These are phyloP conservation scores for Oreochromis grahami DNA, from an alignment of 2,797 vertebrate genomes.

Conservation along the genomic window DNA sequence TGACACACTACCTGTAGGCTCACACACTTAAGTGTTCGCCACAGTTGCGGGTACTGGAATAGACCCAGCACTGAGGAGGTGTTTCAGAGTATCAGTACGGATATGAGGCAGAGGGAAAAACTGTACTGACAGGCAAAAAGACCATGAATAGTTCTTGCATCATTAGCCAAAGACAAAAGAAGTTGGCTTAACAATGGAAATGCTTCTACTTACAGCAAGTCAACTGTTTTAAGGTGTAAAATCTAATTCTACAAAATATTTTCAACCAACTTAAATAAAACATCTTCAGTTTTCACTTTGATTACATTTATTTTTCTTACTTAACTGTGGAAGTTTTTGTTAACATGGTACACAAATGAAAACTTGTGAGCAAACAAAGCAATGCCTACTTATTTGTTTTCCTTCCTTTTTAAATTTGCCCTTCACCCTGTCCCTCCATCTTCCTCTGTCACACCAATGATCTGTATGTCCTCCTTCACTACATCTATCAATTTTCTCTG, in stretches of 20 bases:
- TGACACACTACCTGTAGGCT: neutral
- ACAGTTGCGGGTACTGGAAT: neutral
- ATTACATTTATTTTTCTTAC: neutral
- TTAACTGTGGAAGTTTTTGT: neutral
- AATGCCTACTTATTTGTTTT: neutral
- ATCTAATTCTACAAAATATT: neutral
- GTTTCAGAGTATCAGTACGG: neutral
- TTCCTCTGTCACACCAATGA: neutral
- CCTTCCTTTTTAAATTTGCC: neutral
- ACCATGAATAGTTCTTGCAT: neutral
- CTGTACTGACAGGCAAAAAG: neutral
- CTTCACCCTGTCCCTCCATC: neutral
- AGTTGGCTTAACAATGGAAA: neutral
- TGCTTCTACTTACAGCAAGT: neutral
- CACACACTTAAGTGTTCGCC: neutral
- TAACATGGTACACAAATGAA: neutral
- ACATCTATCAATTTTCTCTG: neutral
- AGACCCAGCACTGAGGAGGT: neutral
- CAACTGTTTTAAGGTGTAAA: neutral
- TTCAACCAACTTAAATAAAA: neutral
- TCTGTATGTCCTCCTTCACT: neutral
- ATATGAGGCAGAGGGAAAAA: neutral
- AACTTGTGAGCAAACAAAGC: neutral
- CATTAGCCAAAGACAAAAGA: neutral
- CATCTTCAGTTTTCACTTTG: neutral